Conservation (phyloP, 2,888 invertebrate species). For the Pandemis corylana region DNA sequence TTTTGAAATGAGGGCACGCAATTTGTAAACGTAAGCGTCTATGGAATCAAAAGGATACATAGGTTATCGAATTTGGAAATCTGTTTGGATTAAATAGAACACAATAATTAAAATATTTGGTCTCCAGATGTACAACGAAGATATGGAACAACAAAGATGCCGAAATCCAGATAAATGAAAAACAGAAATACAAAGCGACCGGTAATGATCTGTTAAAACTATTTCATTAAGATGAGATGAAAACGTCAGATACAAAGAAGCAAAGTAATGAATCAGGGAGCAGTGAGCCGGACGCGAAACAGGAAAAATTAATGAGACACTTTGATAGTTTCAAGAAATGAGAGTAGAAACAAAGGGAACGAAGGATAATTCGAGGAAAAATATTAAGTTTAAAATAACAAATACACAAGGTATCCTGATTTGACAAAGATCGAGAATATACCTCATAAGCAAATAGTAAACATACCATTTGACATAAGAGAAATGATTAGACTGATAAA, state of each 20-base stretch:
- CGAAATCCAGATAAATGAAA: conserved; percentile 50
- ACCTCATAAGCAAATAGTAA: not conserved
- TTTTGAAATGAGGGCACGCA: conserved; percentile 14
- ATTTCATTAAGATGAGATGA: conserved; percentile 47
- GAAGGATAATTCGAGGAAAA: conserved; percentile 7
- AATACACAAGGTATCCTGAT: conserved; percentile 1
- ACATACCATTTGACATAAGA: conserved; percentile 36
- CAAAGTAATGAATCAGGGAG: conserved; percentile 46
- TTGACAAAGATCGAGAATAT: not conserved
- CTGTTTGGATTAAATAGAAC: not conserved
- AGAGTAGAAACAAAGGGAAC: conserved; percentile 23
- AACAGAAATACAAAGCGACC: conserved; percentile 46
- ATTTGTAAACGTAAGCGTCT: not conserved
- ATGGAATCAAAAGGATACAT: not conserved
- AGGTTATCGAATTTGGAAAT: conserved; percentile 2
- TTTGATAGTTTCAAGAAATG: conserved; percentile 41
- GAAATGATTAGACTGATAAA: conserved; percentile 49
- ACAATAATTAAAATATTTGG: conserved; percentile 17
- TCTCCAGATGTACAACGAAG: conserved; percentile 33
- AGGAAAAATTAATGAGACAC: conserved; percentile 51
- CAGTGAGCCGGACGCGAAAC: conserved; percentile 44
- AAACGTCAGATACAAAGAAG: conserved; percentile 45
- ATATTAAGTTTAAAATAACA: not conserved
- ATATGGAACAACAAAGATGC: conserved; percentile 44
- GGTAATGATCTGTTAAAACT: conserved; percentile 52